Percentiles rank a stretch among this genome's conserved stretches.
These are phyloP conservation scores for Talpa occidentalis DNA, from an alignment of 2,113 vertebrate genomes.

Conservation along the genomic window DNA sequence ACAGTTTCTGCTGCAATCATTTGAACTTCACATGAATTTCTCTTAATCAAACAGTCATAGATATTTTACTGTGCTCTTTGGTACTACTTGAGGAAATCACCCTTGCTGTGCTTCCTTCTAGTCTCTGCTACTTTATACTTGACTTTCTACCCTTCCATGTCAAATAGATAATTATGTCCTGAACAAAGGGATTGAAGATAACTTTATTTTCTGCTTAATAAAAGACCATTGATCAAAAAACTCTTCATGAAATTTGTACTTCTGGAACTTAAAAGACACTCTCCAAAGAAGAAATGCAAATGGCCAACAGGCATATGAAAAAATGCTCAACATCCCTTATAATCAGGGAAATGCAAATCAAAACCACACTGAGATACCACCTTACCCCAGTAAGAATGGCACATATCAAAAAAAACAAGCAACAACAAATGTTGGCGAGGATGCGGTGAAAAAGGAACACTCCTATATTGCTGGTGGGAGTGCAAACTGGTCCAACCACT, in stretches of 20 bases:
- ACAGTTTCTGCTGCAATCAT: neutral
- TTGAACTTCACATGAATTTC: conserved; percentile 31
- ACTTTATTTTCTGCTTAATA: neutral
- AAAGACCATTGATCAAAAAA: neutral
- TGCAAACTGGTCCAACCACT: too few relatives aligned
- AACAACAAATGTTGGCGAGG: too few relatives aligned
- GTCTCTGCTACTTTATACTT: neutral
- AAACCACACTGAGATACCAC: too few relatives aligned
- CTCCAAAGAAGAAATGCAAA: too few relatives aligned
- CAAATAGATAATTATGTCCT: neutral
- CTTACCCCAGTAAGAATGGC: too few relatives aligned
- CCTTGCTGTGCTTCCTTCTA: neutral
- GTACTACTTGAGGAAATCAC: neutral
- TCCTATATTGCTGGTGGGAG: too few relatives aligned
- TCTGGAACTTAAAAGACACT: too few relatives aligned
- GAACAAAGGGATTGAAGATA: neutral
- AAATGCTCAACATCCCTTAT: too few relatives aligned
- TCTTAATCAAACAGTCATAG: neutral
- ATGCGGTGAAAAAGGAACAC: too few relatives aligned
- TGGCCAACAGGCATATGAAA: too few relatives aligned
- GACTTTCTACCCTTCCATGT: neutral
- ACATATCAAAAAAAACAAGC: too few relatives aligned
- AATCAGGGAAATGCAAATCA: too few relatives aligned
- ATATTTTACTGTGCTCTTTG: neutral
- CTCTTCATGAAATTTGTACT: neutral